Conservation (phyloP, 30 jellyfish, hydroid and myxozoan genomes). For the Hydractinia symbiolongicarpus region DNA sequence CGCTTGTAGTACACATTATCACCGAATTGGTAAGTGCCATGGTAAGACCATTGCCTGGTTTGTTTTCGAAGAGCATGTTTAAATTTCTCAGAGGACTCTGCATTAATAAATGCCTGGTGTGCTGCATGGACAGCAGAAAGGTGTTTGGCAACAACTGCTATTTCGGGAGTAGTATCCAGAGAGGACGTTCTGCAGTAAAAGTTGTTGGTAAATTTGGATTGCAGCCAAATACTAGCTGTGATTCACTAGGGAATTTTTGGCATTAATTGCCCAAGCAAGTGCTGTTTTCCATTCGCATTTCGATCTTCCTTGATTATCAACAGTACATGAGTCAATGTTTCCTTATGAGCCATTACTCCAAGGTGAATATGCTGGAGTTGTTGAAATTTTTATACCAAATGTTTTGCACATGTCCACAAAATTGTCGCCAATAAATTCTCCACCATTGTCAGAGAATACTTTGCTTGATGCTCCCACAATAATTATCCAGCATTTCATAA, state of each 20-base stretch:
- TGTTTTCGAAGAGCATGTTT: neutral
- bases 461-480: neutral
- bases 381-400: neutral
- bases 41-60: neutral
- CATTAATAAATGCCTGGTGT: neutral
- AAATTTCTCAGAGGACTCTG: no score
- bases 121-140: constrained; percentile 5
- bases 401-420: neutral
- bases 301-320: neutral
- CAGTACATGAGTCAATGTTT: constrained; percentile 17
- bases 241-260: neutral
- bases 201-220: neutral
- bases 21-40: neutral
- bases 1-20: constrained; percentile 3
- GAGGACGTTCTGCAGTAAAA: neutral
- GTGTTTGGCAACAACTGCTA: constrained; percentile 1
- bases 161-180: constrained; percentile 1
- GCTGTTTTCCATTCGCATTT: constrained; percentile 4
- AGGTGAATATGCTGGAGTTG: constrained; percentile 5
- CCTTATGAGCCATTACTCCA: neutral
- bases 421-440: neutral
- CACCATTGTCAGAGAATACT: constrained; percentile 6
- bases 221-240: neutral
- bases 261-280: constrained; percentile 2
- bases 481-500: constrained; percentile 1